Percentiles rank a stretch among this genome's conserved stretches.
Evolutionary conservation across 2,797 vertebrate genomes (phyloP).

Genomic region (Poeciliopsis turneri): DNA sequence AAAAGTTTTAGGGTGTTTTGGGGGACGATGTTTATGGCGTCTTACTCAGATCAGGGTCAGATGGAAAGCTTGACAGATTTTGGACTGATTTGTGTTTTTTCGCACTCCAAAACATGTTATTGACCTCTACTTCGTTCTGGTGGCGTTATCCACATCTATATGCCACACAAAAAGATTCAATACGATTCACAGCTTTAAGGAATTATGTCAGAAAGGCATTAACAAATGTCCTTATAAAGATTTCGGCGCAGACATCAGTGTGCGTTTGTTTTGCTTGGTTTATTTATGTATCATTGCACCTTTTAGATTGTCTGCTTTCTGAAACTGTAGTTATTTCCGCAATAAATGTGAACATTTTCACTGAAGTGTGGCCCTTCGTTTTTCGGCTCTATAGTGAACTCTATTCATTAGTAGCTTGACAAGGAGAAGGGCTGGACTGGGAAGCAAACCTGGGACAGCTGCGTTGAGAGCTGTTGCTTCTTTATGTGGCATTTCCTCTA

Average conservation of each 20-base stretch:
- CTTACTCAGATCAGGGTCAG: background rate
- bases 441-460: too few species aligned
- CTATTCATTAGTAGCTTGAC: background rate
- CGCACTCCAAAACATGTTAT: background rate
- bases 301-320: slow-evolving; percentile 23
- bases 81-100: background rate
- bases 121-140: background rate
- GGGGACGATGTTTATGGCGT: background rate
- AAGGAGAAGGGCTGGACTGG: background rate
- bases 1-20: background rate
- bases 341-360: slow-evolving; percentile 52
- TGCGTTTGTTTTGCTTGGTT: slow-evolving; percentile 15
- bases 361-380: background rate
- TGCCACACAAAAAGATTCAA: background rate
- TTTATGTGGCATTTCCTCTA: too few species aligned
- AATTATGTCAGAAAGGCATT: background rate
- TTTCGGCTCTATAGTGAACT: background rate
- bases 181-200: background rate
- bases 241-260: background rate
- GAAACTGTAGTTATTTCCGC: slow-evolving; percentile 31
- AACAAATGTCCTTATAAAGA: slow-evolving; percentile 1
- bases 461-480: too few species aligned
- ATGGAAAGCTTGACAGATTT: background rate
- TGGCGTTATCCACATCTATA: background rate
- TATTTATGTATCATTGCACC: slow-evolving; percentile 14